phyloP scores from a whole-genome alignment of 2,888 invertebrate species.

The Eupithecia vulgata region DNA sequence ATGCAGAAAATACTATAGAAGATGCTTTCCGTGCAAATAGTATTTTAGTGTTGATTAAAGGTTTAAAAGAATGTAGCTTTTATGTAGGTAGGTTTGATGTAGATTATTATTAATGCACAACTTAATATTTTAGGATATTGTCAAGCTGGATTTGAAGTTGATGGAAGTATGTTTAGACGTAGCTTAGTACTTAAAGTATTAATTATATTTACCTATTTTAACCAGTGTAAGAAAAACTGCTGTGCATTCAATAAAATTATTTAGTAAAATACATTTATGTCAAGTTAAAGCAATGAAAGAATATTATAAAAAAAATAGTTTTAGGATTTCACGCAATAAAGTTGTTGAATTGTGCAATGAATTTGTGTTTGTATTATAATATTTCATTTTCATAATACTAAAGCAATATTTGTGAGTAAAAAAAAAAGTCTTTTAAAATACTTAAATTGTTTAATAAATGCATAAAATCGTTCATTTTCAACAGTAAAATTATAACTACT shows the following conservation, averaged over 20 bases:
- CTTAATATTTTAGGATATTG: slow-evolving; percentile 20
- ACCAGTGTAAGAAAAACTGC: slow-evolving; percentile 55
- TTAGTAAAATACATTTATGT: slow-evolving; percentile 30
- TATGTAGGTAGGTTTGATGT: slow-evolving; percentile 17
- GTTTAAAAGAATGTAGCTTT: slow-evolving; percentile 11
- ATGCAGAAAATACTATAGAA: slow-evolving; percentile 21
- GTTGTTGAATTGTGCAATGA: slow-evolving; percentile 18
- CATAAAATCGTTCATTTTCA: slow-evolving; percentile 61
- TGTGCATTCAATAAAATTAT: slow-evolving; percentile 73
- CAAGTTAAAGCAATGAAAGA: background rate
- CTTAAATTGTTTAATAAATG: slow-evolving; percentile 73
- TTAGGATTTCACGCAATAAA: slow-evolving; percentile 20
- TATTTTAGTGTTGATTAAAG: slow-evolving; percentile 17
- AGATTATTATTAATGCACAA: slow-evolving; percentile 32
- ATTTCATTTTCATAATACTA: background rate
- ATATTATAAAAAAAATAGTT: slow-evolving; percentile 8
- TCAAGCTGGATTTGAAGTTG: background rate
- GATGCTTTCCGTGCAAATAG: slow-evolving; percentile 29
- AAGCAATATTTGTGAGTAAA: background rate
- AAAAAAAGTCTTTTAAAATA: slow-evolving; percentile 29
- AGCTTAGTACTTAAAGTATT: background rate
- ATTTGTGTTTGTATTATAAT: slow-evolving; percentile 17
- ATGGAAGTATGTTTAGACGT: background rate
- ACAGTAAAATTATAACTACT: slow-evolving; percentile 49
- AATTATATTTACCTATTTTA: background rate